Evolutionary conservation across 1,140 invertebrate species (phyloP).

Genomic region (Potamilus streckersoni): DNA sequence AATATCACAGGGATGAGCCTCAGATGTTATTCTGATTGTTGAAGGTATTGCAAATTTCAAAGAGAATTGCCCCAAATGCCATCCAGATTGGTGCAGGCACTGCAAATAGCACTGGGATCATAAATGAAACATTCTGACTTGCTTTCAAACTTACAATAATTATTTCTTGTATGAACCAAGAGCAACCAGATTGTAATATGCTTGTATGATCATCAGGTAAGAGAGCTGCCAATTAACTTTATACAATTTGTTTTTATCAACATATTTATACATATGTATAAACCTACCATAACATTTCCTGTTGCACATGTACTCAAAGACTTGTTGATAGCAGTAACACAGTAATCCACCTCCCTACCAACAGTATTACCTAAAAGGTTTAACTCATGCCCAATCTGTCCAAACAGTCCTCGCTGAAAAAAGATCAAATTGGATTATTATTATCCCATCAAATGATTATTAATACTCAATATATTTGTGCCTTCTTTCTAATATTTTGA

Average conservation of each 20-base stretch:
- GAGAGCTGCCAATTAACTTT: not conserved
- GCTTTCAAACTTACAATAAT: too few relatives aligned
- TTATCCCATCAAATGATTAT: not conserved
- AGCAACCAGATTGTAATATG: too few relatives aligned
- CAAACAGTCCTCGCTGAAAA: conserved; percentile 43
- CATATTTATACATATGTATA: not conserved
- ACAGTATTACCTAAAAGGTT: conserved; percentile 39
- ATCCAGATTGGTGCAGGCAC: too few relatives aligned
- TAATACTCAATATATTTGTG: not conserved
- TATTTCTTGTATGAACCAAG: too few relatives aligned
- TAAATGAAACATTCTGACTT: too few relatives aligned
- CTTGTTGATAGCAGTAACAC: conserved; percentile 36
- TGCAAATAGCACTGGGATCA: too few relatives aligned
- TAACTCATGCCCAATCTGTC: conserved; percentile 36
- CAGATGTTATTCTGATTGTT: too few relatives aligned
- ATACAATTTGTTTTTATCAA: not conserved
- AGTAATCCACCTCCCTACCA: conserved; percentile 38
- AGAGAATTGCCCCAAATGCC: too few relatives aligned
- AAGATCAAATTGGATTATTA: not conserved
- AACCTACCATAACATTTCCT: conserved; percentile 37
- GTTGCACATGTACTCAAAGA: conserved; percentile 32
- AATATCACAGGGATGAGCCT: too few relatives aligned
- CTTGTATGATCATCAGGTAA: too few relatives aligned
- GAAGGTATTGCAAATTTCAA: too few relatives aligned
- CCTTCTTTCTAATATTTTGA: not conserved